Conservation (phyloP, 2,797 vertebrate genomes). For the Otolemur crassicaudatus region DNA sequence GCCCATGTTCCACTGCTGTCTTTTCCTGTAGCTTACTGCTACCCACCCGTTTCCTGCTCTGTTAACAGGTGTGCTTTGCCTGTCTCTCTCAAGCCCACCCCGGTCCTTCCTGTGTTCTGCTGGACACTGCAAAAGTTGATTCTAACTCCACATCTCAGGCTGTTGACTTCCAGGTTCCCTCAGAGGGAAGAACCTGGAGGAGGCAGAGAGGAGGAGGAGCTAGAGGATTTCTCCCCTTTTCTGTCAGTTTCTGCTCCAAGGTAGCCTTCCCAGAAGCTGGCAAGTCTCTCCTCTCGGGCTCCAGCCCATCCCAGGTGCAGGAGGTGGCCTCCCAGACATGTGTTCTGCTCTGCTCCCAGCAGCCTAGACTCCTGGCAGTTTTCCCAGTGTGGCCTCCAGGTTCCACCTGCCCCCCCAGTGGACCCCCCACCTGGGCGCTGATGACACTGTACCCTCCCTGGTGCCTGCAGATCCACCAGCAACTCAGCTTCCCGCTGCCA, state of each 20-base stretch:
- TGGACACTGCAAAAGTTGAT: not conserved
- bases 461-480: not conserved
- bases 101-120: not conserved
- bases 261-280: not conserved
- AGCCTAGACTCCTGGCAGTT: not conserved
- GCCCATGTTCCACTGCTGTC: not conserved
- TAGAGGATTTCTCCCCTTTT: not conserved
- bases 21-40: not conserved
- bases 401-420: not conserved
- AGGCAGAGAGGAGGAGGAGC: not conserved
- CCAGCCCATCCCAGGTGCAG: no score
- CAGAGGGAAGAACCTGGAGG: not conserved
- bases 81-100: not conserved
- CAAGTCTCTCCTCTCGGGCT: not conserved
- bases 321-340: not conserved
- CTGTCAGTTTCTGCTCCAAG: not conserved
- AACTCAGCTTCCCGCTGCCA: not conserved
- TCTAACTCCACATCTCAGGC: not conserved
- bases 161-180: not conserved
- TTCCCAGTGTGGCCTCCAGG: not conserved
- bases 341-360: not conserved
- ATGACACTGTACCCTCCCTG: accelerated
- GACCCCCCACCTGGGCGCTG: not conserved
- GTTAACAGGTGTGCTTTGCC: not conserved
- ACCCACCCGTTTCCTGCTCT: not conserved